Conservation (phyloP, 2,888 invertebrate genomes). For the Leptodirus hochenwartii region DNA sequence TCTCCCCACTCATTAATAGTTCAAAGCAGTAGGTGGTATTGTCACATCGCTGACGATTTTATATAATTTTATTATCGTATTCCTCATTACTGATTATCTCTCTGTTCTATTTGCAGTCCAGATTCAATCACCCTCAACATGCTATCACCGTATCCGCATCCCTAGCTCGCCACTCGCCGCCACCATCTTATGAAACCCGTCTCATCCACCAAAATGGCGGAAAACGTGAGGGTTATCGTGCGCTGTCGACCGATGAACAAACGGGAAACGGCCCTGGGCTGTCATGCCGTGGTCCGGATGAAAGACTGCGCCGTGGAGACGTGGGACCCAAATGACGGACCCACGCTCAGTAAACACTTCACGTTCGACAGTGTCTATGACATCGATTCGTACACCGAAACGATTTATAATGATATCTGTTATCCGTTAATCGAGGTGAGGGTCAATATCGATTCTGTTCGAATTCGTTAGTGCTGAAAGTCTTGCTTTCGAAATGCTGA, state of each 20-base stretch:
- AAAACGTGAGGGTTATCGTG: constrained; percentile 66
- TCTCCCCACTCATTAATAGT: no score
- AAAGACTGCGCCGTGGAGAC: constrained; percentile 42
- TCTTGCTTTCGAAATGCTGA: no score
- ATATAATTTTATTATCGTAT: no score
- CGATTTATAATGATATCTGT: constrained; percentile 73
- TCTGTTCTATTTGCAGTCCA: no score
- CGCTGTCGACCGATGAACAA: constrained; percentile 75
- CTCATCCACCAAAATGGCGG: constrained; percentile 25
- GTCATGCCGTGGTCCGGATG: constrained; percentile 49
- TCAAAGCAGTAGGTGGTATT: no score
- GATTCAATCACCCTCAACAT: no score
- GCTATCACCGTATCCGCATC: no score
- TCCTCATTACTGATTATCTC: no score
- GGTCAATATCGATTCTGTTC: no score
- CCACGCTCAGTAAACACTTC: constrained; percentile 46
- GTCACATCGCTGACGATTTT: no score
- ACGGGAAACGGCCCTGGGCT: constrained; percentile 48
- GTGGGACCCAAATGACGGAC: constrained; percentile 40
- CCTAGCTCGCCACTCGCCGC: no score
- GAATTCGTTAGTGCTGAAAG: constrained; percentile 2
- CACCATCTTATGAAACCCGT: no score
- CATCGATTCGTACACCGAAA: constrained; percentile 59
- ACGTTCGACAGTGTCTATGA: constrained; percentile 76
- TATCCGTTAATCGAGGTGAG: constrained; percentile 62